A percentile compares a stretch with the other conserved stretches of the same genome.
phyloP scores from a whole-genome alignment of 2,113 vertebrate genomes.

The Notarius lentiginosus region DNA sequence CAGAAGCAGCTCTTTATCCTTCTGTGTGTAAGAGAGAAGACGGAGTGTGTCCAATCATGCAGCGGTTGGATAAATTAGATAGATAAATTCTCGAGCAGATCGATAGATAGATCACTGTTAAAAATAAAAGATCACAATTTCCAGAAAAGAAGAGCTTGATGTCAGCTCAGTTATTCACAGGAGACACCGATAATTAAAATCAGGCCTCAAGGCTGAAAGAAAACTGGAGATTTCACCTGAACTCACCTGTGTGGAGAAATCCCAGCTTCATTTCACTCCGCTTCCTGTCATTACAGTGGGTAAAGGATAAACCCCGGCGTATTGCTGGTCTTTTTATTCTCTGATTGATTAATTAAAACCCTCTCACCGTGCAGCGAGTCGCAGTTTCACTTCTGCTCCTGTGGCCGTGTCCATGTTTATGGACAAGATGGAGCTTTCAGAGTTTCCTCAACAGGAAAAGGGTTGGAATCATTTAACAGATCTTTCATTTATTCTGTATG shows the following conservation, averaged over 20 bases:
- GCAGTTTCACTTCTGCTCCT: too few species aligned
- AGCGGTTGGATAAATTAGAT: background rate
- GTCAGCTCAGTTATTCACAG: background rate
- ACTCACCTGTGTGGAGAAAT: constrained; percentile 2
- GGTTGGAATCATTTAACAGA: background rate
- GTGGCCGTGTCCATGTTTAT: background rate
- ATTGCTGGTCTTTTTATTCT: background rate
- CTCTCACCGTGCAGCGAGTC: background rate
- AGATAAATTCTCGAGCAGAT: background rate
- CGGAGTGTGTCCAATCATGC: background rate
- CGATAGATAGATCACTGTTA: background rate
- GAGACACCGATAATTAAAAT: constrained; percentile 9
- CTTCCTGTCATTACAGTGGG: background rate
- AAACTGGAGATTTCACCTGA: background rate
- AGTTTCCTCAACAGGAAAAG: background rate
- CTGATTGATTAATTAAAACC: background rate
- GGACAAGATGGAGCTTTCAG: background rate
- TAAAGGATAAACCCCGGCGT: background rate
- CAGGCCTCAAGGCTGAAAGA: background rate
- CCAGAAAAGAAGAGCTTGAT: background rate
- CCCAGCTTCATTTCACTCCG: background rate
- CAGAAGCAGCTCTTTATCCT: constrained; percentile 24
- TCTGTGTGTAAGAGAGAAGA: constrained; percentile 3
- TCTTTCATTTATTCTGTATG: background rate
- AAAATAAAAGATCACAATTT: background rate